phyloP scores from a whole-genome alignment of 2,888 invertebrate species.

The Nymphalis c-album region DNA sequence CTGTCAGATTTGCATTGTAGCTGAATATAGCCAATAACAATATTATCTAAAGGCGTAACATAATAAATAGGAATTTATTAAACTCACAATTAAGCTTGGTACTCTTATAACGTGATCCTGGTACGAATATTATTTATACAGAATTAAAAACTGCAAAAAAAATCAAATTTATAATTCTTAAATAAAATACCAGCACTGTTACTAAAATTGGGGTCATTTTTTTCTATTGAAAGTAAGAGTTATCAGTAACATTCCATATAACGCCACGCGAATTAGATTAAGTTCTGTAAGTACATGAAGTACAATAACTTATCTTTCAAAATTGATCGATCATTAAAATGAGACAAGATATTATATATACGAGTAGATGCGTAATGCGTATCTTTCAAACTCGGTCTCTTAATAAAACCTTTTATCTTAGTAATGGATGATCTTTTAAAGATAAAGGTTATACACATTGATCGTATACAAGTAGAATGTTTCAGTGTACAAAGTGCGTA shows the following conservation, averaged over 20 bases:
- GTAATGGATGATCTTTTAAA: conserved; percentile 67
- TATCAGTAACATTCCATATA: no score
- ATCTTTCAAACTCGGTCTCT: conserved; percentile 13
- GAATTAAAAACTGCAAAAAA: no score
- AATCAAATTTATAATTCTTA: no score
- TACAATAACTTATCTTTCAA: not conserved
- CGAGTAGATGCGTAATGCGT: no score
- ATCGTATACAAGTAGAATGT: conserved; percentile 49
- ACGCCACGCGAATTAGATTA: not conserved
- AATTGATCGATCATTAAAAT: not conserved
- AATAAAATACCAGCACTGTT: no score
- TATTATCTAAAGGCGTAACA: not conserved
- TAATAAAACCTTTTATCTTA: conserved; percentile 54
- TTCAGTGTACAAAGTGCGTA: conserved; percentile 54
- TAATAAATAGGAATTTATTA: not conserved
- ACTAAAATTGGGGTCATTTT: no score
- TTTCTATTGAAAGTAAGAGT: no score
- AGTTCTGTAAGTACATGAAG: no score
- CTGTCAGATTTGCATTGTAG: conserved; percentile 32
- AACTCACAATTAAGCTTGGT: no score
- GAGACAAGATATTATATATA: conserved; percentile 1
- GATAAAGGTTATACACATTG: conserved; percentile 59
- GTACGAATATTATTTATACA: no score
- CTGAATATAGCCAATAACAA: conserved; percentile 7
- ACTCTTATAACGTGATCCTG: no score